Evolutionary conservation across 2,888 invertebrate genomes (phyloP), one percentile per base, ranked within the genome.

Genomic region (Entomobrya multifasciata): DNA sequence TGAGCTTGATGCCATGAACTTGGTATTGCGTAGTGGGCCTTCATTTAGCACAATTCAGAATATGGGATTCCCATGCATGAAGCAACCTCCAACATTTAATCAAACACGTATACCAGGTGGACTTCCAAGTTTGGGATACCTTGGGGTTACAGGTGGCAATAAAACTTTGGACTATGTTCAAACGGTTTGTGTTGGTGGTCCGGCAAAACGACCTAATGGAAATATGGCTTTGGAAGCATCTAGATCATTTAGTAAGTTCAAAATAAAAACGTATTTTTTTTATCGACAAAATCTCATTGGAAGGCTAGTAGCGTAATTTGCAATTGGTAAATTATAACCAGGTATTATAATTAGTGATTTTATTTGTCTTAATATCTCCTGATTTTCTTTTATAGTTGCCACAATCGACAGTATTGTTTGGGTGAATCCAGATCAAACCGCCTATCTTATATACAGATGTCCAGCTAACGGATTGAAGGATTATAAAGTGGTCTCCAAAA

Each of bases 381-480:
- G 5, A 55, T 60, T n/a, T n/a, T 77, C 25, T 70, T 20, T 36
- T n/a, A 4, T 15, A 85, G 86, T 62, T 57, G 10, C 72, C 15
- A 86, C 86, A 11, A 62, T 80, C 62, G 86, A 86, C 44, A 86
- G 86, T 17, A 86, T 86, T 17, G 36, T 86, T 65, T 86, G 86
- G 86, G 86, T 57, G 3, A 86, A 86, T 41, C 25, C 55, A 17
- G 80, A 80, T 22, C 49, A 57, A 30, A 80, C 49, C 27, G 62
- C 80, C 6, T 44, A 72, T 0, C 52, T 86, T 0, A 52, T 80
- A 11, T 86, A 86, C 36, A 25, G 86, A 27, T 86, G 86, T 20
- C 86, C 79, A 25, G 27, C 74, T 3, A 60, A 80, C 52, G 86
- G 86, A 17, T 25, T 74, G 1, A 86, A 86, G 27, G 86, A 86